These are phyloP conservation scores for Dicycla oo DNA, from an alignment of 2,888 invertebrate genomes.

Conservation along the genomic window DNA sequence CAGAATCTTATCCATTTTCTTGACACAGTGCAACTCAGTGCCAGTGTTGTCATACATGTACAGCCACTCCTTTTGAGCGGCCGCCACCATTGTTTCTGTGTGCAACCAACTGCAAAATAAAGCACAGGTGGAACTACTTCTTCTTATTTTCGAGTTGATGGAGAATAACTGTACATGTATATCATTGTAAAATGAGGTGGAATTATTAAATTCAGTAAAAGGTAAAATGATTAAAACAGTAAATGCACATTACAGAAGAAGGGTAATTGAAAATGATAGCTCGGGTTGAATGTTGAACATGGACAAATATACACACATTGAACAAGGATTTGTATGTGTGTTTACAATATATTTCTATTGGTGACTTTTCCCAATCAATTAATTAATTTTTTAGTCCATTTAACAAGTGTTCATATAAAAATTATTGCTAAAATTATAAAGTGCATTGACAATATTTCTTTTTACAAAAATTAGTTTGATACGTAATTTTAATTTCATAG, in stretches of 20 bases:
- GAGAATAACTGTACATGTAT: too few relatives aligned
- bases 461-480: too few relatives aligned
- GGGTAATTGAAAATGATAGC: not conserved
- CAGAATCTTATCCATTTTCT: conserved; percentile 94
- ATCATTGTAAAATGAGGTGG: too few relatives aligned
- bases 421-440: not conserved
- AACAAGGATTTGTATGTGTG: not conserved
- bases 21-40: conserved; percentile 98
- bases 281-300: not conserved
- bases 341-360: not conserved
- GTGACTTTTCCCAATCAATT: not conserved
- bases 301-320: not conserved
- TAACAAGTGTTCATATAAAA: not conserved
- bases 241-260: not conserved
- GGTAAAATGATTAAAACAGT: too few relatives aligned
- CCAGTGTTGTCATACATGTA: conserved; percentile 99
- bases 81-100: conserved; percentile 99
- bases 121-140: not conserved
- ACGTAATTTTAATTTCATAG: too few relatives aligned
- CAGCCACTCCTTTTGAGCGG: conserved; percentile 98
- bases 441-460: too few relatives aligned
- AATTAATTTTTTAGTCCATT: not conserved
- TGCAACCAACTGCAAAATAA: conserved; percentile 94
- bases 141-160: too few relatives aligned
- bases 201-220: too few relatives aligned